These are phyloP conservation scores for Phenacoccus solenopsis DNA, from an alignment of 1,140 invertebrate genomes.

Conservation along the genomic window DNA sequence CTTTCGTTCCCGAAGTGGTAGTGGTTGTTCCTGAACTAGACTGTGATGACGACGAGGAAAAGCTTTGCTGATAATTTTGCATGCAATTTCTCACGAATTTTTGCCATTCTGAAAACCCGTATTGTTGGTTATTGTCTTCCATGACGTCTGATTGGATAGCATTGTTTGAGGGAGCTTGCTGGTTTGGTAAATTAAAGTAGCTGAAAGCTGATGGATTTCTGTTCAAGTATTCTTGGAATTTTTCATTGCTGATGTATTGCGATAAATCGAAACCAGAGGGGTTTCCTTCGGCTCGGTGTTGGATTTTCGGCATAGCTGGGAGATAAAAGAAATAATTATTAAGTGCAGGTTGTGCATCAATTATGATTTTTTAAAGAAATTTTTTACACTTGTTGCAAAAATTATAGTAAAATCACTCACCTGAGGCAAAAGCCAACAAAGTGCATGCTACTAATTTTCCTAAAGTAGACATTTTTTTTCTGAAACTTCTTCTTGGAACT, in stretches of 20 bases:
- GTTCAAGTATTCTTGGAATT: not conserved
- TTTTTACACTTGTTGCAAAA: no score
- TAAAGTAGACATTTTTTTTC: no score
- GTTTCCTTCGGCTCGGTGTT: not conserved
- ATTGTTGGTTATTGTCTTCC: not conserved
- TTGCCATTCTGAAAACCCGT: not conserved
- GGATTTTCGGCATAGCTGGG: not conserved
- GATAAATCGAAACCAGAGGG: not conserved
- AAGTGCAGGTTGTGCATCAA: no score
- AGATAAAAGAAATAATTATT: not conserved
- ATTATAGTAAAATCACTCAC: no score
- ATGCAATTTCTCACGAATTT: not conserved
- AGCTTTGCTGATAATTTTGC: not conserved
- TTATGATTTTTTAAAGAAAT: no score
- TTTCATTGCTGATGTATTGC: not conserved
- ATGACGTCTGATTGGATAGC: not conserved
- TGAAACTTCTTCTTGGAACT: no score
- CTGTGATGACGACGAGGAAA: not conserved
- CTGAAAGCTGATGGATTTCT: not conserved
- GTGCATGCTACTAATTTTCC: no score
- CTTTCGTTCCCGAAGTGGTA: not conserved
- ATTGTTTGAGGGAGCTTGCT: not conserved
- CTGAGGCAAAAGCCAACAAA: no score
- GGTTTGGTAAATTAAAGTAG: not conserved
- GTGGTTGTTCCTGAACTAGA: not conserved